Base-by-base conservation (phyloP, 1,140 invertebrate genomes). In the Bombus affinis region DNA sequence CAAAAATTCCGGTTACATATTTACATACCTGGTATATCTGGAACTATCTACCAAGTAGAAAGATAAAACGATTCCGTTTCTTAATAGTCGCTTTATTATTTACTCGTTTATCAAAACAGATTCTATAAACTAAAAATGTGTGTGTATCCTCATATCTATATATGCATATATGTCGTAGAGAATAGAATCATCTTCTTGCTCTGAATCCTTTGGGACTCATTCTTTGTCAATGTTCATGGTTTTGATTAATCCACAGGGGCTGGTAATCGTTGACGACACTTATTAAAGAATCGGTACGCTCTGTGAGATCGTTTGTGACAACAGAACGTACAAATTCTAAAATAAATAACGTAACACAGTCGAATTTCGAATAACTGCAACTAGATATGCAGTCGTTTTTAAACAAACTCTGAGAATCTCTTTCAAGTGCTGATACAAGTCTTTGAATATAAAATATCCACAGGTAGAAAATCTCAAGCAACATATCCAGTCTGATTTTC, bases 301-400 rank as follows among this genome's bases (percentile, higher is more conserved):
- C 94, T 95, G 94, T 95, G 94, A 95, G 90, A 94, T 93, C 89
- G 71, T 91, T 92, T 88, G 88, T 90, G 92, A 95, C 94, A 93
- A 94, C 94, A 95, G 94, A 94, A 94, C 94, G 94, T 95, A 95
- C 94, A 93, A 94, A 95, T 95, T 95, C 94, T 95, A 95, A 95
- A 95, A 94, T 94, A 94, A 94, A 94, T 95, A 94, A 93, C 92
- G 83, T 91, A 94, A 93, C 93, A 90, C 39, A 42, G 73, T 81
- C 65, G 42, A 28, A 76, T 37, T 57, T 32, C 39, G 3, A 32
- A 4, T 2, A 12, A 32, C 35, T 37, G 35, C 18, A 12, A 35
- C 18, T 12, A 42, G 53, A 35, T 79, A 28, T 32, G 28, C 28
- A 13, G 2, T 25, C 13, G 13, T 72, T 18, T n/a, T 13, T 5